Evolutionary conservation across 1,140 invertebrate genomes (phyloP).

Genomic region (Aleiodes sp.): DNA sequence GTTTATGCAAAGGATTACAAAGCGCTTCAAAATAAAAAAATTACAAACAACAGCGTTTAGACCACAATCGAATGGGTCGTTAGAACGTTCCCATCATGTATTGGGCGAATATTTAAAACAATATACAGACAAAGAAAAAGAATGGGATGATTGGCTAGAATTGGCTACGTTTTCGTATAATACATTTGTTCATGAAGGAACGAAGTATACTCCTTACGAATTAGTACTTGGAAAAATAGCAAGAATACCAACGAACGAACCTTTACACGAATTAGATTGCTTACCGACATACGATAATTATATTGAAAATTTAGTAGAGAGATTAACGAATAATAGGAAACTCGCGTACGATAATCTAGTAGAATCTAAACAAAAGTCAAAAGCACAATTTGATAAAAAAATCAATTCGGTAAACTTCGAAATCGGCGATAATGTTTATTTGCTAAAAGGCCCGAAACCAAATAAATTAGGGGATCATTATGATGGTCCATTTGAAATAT

Average conservation of each 20-base stretch:
- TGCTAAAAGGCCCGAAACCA: not conserved
- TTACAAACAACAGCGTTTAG: conserved; percentile 1
- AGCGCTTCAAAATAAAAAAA: conserved; percentile 38
- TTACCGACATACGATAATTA: not conserved
- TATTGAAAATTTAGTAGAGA: not conserved
- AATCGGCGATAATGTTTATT: not conserved
- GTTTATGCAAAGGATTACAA: conserved; percentile 37
- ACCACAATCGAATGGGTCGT: conserved; percentile 37
- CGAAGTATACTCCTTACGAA: conserved; percentile 39
- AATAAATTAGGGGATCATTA: conserved; percentile 12
- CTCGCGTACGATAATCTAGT: conserved; percentile 3
- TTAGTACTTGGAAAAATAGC: conserved; percentile 15
- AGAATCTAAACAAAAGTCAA: conserved; percentile 17
- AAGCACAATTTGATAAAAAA: conserved; percentile 18
- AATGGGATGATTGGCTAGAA: conserved; percentile 51
- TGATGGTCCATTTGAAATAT: conserved; percentile 17
- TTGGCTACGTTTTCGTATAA: conserved; percentile 24
- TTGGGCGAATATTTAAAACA: conserved; percentile 42
- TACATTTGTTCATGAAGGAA: conserved; percentile 42
- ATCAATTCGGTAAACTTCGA: not conserved
- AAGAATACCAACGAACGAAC: not conserved
- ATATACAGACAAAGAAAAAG: conserved; percentile 37
- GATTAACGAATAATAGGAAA: not conserved
- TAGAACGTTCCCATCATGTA: conserved; percentile 43
- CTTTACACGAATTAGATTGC: not conserved